Conservation (phyloP, 2,797 vertebrate genomes). For the Intellagama lesueurii region DNA sequence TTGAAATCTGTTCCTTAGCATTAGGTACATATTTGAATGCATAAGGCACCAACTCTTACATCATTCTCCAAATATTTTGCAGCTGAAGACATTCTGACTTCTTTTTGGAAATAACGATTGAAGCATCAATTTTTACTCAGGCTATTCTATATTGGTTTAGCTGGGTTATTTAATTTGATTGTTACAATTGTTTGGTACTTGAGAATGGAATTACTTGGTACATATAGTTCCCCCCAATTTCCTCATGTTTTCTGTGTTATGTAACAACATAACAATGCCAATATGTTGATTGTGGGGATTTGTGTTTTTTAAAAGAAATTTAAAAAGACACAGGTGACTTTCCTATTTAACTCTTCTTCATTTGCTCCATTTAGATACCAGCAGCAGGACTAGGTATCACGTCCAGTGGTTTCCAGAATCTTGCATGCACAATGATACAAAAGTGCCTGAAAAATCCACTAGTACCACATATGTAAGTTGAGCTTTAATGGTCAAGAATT, state of each 20-base stretch:
- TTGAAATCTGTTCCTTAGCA: background rate
- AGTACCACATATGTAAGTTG: slow-evolving; percentile 86
- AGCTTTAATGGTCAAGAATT: slow-evolving; percentile 25
- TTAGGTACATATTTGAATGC: background rate
- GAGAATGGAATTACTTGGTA: too few relatives aligned
- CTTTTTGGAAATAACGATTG: slow-evolving; percentile 1
- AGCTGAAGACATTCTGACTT: background rate
- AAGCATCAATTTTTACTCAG: slow-evolving; percentile 17
- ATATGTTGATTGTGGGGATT: background rate
- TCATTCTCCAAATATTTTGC: slow-evolving; percentile 28
- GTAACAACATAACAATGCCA: too few relatives aligned
- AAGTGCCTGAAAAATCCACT: slow-evolving; percentile 80
- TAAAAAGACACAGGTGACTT: slow-evolving; percentile 11
- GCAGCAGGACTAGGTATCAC: slow-evolving; percentile 82
- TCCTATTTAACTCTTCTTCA: slow-evolving; percentile 20
- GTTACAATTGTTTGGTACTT: background rate
- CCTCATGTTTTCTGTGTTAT: too few relatives aligned
- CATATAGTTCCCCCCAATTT: too few relatives aligned
- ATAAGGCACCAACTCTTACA: background rate
- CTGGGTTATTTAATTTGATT: background rate
- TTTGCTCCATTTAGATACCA: slow-evolving; percentile 76
- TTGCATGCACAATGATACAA: slow-evolving; percentile 88
- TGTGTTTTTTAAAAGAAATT: slow-evolving; percentile 3
- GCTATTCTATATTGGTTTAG: background rate
- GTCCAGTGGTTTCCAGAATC: slow-evolving; percentile 91